Conservation (phyloP, 1,140 invertebrate genomes). For the Sycophaga agraensis region DNA sequence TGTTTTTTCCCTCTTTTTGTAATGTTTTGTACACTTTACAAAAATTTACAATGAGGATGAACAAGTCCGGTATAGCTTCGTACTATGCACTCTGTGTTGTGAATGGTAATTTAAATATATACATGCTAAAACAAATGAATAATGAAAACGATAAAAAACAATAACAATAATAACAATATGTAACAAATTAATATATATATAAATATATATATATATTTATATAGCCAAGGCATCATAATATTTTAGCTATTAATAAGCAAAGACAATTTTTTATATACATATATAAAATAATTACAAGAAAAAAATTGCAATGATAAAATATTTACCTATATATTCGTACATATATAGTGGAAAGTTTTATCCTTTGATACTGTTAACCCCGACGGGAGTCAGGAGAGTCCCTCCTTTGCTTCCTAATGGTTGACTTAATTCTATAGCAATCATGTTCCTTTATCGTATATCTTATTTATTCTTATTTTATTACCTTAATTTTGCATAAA, state of each 20-base stretch:
- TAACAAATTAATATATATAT: slow-evolving; percentile 35
- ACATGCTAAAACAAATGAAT: slow-evolving; percentile 29
- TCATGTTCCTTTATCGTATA: slow-evolving; percentile 33
- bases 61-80: slow-evolving; percentile 50
- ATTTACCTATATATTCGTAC: slow-evolving; percentile 48
- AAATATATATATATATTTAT: slow-evolving; percentile 49
- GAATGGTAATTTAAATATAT: slow-evolving; percentile 50
- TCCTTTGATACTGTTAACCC: slow-evolving; percentile 39
- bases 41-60: slow-evolving; percentile 38
- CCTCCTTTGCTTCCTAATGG: slow-evolving; percentile 23
- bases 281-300: slow-evolving; percentile 47
- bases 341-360: slow-evolving; percentile 37
- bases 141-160: slow-evolving; percentile 25
- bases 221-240: slow-evolving; percentile 55
- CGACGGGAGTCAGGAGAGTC: slow-evolving; percentile 20
- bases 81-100: slow-evolving; percentile 61
- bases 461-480: slow-evolving; percentile 1
- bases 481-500: not conserved
- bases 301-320: slow-evolving; percentile 42
- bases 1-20: slow-evolving; percentile 33
- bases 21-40: slow-evolving; percentile 31
- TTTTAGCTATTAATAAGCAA: slow-evolving; percentile 54
- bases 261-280: slow-evolving; percentile 58
- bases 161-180: slow-evolving; percentile 44
- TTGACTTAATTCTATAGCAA: slow-evolving; percentile 29